Percentiles rank a stretch among this genome's conserved stretches.
Conservation (phyloP, 1,140 invertebrate species). For the Lasaia peninsularis region DNA sequence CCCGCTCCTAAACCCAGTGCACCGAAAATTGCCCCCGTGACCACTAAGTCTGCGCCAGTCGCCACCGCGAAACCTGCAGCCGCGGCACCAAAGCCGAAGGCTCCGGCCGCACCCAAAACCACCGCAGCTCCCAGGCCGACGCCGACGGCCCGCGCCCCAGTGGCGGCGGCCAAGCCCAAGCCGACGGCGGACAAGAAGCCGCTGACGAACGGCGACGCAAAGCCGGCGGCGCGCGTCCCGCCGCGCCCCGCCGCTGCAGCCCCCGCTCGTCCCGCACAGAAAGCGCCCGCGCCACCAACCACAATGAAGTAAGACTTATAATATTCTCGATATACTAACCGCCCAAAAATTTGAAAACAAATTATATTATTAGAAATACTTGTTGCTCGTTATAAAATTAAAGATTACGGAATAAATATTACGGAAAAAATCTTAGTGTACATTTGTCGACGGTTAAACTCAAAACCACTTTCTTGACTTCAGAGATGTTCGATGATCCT, state of each 20-base stretch:
- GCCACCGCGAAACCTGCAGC: constrained; percentile 27
- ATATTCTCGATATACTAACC: too few relatives aligned
- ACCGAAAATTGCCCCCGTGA: constrained; percentile 63
- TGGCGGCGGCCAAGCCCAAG: constrained; percentile 23
- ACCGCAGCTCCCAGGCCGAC: constrained; percentile 20
- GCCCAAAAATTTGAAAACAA: too few relatives aligned
- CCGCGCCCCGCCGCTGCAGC: constrained; percentile 17
- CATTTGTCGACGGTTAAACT: too few relatives aligned
- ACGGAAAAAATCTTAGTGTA: too few relatives aligned
- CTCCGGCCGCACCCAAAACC: constrained; percentile 16
- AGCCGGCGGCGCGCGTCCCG: constrained; percentile 14
- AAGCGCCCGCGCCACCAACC: constrained; percentile 18
- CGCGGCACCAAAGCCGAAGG: constrained; percentile 18
- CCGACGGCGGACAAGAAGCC: constrained; percentile 10
- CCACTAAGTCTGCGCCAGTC: constrained; percentile 25
- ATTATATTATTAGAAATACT: too few relatives aligned
- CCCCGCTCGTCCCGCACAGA: constrained; percentile 14
- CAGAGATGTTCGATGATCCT: too few relatives aligned
- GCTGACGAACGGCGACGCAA: background rate
- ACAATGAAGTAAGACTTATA: constrained; percentile 29
- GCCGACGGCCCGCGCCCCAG: constrained; percentile 14
- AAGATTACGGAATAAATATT: too few relatives aligned
- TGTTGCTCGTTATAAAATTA: too few relatives aligned
- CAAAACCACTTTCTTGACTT: too few relatives aligned
- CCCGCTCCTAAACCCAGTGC: constrained; percentile 48